Conservation (phyloP, 2,888 invertebrate genomes). For the Patella caerulea region DNA sequence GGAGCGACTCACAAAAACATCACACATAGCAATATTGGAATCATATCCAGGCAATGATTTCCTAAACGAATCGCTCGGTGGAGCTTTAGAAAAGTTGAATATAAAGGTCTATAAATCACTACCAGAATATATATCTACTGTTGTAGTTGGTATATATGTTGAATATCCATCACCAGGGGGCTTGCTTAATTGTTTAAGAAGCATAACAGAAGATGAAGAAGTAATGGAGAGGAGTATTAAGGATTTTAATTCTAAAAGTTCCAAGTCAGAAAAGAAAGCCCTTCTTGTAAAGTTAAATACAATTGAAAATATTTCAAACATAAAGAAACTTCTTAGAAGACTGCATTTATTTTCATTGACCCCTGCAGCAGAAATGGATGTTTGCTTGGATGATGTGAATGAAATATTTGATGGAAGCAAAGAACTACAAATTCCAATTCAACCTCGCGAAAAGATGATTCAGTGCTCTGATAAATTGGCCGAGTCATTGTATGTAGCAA, state of each 20-base stretch:
- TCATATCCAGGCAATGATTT: neutral
- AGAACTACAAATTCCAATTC: slow-evolving; percentile 8
- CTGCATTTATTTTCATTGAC: too few species aligned
- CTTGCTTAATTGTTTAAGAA: slow-evolving; percentile 16
- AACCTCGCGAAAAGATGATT: neutral
- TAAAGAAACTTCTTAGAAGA: too few species aligned
- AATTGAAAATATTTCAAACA: too few species aligned
- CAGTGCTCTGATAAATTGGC: neutral
- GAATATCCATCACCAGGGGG: slow-evolving; percentile 26
- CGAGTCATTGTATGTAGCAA: slow-evolving; percentile 10
- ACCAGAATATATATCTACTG: neutral
- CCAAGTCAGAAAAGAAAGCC: slow-evolving; percentile 11
- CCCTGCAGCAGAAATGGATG: neutral
- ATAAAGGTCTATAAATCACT: neutral
- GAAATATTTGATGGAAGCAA: slow-evolving; percentile 6
- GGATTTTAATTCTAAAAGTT: slow-evolving; percentile 15
- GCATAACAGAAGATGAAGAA: neutral
- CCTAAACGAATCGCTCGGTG: neutral
- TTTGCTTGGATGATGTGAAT: slow-evolving; percentile 11
- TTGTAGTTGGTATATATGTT: slow-evolving; percentile 19
- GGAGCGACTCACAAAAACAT: too few species aligned
- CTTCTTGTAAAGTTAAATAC: slow-evolving; percentile 8
- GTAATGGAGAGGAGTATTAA: slow-evolving; percentile 10
- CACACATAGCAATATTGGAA: neutral
- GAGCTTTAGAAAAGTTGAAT: neutral